Evolutionary conservation across 2,113 vertebrate species (phyloP), one percentile per base, ranked within the genome.

Genomic region (Pelecanoides urinatrix): DNA sequence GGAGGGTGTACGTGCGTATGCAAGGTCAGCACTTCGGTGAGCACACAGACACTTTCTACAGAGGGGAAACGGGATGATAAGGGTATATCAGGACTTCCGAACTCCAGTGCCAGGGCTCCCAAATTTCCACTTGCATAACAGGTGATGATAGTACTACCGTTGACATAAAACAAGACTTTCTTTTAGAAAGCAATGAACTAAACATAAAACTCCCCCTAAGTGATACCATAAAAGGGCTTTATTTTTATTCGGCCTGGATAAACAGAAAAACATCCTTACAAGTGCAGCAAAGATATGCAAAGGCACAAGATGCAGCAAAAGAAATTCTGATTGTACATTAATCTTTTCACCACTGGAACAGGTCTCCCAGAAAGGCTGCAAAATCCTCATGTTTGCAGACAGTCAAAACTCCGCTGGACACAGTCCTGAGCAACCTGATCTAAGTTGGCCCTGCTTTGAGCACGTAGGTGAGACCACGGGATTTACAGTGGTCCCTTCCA

Each of bases 401-500:
- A 72, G 23, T 38, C 11, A 61, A 53, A 93, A 79, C 21, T 73
- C 38, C 76, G 42, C 26, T n/a, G 11, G 25, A n/a, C 40, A 30
- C 12, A 74, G 56, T 23, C 47, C 29, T 67, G 29, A 59, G 34
- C 26, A 81, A 55, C 23, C 6, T 89, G 17, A 29, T 65, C 20
- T 40, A 65, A 79, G 10, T 3, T 78, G 62, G 29, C 10, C 17
- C 17, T 53, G 16, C 45, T 76, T 73, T 68, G 13, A 94, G 49
- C 26, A 78, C 0, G 0, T 40, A 47, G 21, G 11, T 65, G 56
- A 77, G 29, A 71, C 55, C 9, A 38, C 0, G 0, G n/a, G 11
- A 58, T 66, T 76, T 71, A 26, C 10, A 58, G 11, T n/a, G 32
- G 16, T 61, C 16, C 22, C 38, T 80, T 62, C 27, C n/a, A 71